Evolutionary conservation across 2,888 invertebrate species (phyloP).

Genomic region (Scrobipalpa costella): DNA sequence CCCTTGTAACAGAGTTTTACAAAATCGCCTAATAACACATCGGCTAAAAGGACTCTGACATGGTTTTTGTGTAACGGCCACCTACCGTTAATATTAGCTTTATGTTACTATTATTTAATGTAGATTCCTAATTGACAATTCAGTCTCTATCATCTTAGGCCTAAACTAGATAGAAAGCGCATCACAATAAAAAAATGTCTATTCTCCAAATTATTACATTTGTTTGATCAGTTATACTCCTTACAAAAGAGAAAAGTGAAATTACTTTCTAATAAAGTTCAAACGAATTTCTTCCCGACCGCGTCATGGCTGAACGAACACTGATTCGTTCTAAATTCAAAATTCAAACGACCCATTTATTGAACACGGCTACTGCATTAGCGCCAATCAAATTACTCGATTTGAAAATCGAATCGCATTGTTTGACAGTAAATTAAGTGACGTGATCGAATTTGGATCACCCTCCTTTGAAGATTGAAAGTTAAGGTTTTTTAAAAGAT

Average conservation of each 20-base stretch:
- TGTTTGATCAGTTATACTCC: background rate
- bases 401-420: constrained; percentile 70
- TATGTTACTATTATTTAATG: too few relatives aligned
- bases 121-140: too few relatives aligned
- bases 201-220: background rate
- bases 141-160: too few relatives aligned
- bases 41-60: too few relatives aligned
- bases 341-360: constrained; percentile 64
- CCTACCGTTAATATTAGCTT: too few relatives aligned
- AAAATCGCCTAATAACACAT: too few relatives aligned
- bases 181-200: too few relatives aligned
- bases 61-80: too few relatives aligned
- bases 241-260: background rate
- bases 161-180: too few relatives aligned
- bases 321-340: constrained; percentile 33
- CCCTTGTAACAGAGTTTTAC: too few relatives aligned
- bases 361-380: constrained; percentile 72
- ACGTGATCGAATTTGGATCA: constrained; percentile 35
- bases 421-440: constrained; percentile 48
- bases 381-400: constrained; percentile 69
- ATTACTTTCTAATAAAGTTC: constrained; percentile 16
- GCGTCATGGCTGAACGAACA: constrained; percentile 6
- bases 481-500: constrained; percentile 1
- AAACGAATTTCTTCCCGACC: background rate
- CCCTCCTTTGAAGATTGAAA: constrained; percentile 7